phyloP scores from a whole-genome alignment of 2,888 invertebrate genomes.

The Scaptomyza cyrtandrae region DNA sequence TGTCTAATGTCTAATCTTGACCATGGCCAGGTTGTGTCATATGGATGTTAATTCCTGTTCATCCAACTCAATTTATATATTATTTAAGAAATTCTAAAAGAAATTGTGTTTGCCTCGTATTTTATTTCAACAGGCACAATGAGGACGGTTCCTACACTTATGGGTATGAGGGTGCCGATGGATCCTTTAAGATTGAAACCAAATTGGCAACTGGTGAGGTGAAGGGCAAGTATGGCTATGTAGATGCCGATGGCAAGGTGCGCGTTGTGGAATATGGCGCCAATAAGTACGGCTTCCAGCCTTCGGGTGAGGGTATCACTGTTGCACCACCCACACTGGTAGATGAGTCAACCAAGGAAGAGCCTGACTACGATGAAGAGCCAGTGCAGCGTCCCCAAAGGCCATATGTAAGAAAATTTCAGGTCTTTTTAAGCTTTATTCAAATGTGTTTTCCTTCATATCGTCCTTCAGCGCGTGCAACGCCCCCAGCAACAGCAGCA shows the following conservation, averaged over 20 bases:
- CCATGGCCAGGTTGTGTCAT: background rate
- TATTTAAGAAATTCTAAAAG: too few species aligned
- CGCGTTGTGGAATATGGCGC: constrained; percentile 95
- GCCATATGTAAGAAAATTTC: constrained; percentile 75
- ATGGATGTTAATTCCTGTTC: too few species aligned
- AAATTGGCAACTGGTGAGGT: constrained; percentile 92
- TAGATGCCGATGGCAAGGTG: constrained; percentile 91
- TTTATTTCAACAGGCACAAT: constrained; percentile 87
- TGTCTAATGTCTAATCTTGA: background rate
- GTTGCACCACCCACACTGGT: constrained; percentile 88
- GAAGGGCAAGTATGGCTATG: constrained; percentile 95
- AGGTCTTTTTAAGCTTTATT: background rate
- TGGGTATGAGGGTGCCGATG: constrained; percentile 94
- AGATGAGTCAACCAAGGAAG: constrained; percentile 85
- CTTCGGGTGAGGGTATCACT: constrained; percentile 93
- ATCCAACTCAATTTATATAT: too few species aligned
- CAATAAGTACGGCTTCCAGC: constrained; percentile 94
- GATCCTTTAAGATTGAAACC: constrained; percentile 95
- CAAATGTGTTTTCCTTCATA: constrained; percentile 5
- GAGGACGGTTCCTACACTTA: constrained; percentile 96
- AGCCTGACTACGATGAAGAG: constrained; percentile 85
- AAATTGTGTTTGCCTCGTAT: background rate
- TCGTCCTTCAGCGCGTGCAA: constrained; percentile 62
- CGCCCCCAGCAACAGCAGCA: constrained; percentile 71
- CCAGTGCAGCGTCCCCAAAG: constrained; percentile 75